Evolutionary conservation across 2,797 vertebrate species (phyloP).

Genomic region (Gymnocypris eckloni): DNA sequence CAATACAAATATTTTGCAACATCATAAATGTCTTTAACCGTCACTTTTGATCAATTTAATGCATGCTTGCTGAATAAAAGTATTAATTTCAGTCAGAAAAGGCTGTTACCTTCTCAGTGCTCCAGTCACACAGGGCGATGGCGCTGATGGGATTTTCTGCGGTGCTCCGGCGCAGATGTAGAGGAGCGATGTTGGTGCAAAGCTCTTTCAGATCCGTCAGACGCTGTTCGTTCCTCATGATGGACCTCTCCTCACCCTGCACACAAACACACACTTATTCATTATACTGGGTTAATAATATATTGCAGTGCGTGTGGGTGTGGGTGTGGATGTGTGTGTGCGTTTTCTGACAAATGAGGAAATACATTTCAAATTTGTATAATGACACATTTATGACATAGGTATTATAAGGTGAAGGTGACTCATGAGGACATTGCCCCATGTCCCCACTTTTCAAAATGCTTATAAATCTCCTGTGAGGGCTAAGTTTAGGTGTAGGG

Average conservation of each 20-base stretch:
- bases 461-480: too few species aligned
- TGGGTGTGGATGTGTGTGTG: not conserved
- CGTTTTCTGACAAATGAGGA: too few species aligned
- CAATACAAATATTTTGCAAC: not conserved
- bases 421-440: too few species aligned
- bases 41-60: not conserved
- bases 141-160: constrained; percentile 69
- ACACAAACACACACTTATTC: constrained; percentile 30
- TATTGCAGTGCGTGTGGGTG: not conserved
- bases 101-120: constrained; percentile 72
- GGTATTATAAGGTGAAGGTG: too few species aligned
- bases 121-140: constrained; percentile 92
- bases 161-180: constrained; percentile 79
- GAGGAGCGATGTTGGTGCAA: constrained; percentile 79
- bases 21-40: not conserved
- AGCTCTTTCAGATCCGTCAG: constrained; percentile 78
- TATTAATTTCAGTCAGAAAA: not conserved
- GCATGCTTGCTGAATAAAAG: not conserved
- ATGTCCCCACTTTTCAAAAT: too few species aligned
- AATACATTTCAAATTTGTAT: too few species aligned
- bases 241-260: constrained; percentile 84
- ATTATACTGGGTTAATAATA: not conserved
- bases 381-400: too few species aligned
- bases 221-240: constrained; percentile 83
- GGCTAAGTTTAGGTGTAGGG: too few species aligned